Base-by-base conservation (phyloP, 64 coral and sea anemone species). In the Montipora cactus region DNA sequence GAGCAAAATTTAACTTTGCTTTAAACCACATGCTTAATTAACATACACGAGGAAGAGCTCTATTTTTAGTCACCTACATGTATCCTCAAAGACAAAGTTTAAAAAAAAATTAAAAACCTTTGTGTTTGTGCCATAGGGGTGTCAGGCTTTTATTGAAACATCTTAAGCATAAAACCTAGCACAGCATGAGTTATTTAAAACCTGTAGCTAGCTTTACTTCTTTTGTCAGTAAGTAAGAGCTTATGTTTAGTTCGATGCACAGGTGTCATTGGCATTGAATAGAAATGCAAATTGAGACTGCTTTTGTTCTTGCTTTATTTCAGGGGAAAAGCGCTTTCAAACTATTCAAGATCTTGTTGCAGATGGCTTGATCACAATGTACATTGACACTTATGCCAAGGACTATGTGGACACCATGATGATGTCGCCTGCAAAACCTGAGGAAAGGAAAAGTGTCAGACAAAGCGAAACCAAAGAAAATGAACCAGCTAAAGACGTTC, bases 361-460 rank as follows among this genome's bases (percentile, higher is more conserved):
- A 11, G 97, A 99, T 96, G 97, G 97, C 9, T 86, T 99, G 55
- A 99, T 99, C 53, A 92, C 94, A 6, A 96, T 96, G 97, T 99
- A 99, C 85, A 99, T 99, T 74, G 97, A 99, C 68, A 94, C 86
- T 0, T 94, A 99, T 76, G 97, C 97, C n/a, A 99, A 99, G 77
- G 97, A 99, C 8, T 99, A 99, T 73, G 96, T 99, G 7, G 97
- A 99, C 45, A 95, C 95, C 3, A 99, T 99, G 97, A 91, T 92
- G 86, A 75, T 98, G 5, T 89, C 93, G 23, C 80, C 84, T 1
- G 80, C 80, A 8, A 80, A 81, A 52, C 18, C 91, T 25, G 95
- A 94, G 45, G 93, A 88, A n/a, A 90, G 84, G 16, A 93, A 94
- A 77, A 28, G 25, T 21, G 64, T 28, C 21, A 57, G 50, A 11